Evolutionary conservation across 2,113 vertebrate genomes (phyloP), one percentile per base, ranked within the genome.

Genomic region (Setophaga coronata): DNA sequence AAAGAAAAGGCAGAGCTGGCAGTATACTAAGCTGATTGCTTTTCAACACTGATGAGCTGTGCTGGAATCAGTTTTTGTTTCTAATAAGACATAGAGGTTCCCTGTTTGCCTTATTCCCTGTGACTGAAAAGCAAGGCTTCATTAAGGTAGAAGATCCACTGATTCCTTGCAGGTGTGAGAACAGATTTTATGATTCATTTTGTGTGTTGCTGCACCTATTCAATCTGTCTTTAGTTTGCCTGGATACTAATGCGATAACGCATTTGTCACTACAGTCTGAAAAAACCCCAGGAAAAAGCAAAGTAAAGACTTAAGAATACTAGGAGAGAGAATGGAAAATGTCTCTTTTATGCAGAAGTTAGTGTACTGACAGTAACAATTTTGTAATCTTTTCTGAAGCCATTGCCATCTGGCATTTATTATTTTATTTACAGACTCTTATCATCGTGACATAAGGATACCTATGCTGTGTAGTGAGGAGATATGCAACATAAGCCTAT

Each of bases 151-250:
- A 92, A 70, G 85, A 88, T 93, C 33, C 43, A 50, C 73, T 81
- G 67, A 57, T 79, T 89, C 65, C 89, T 93, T 21, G 5, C 84
- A 82, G 73, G 48, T 0, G 1, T 87, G 57, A 87, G 77, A 84
- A 79, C 31, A 94, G 73, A 47, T 90, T 96, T 90, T 93, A 61
- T 90, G 65, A 91, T 93, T 91, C 2, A 82, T 85, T 88, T 76
- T 85, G 11, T 84, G 23, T 74, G 36, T 79, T 87, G 34, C 69
- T 81, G 40, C 31, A 87, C 31, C 85, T 79, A 51, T 85, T 90
- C 82, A 79, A 38, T 90, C 70, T 93, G 78, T 87, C 74, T 90
- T 82, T 64, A 85, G 13, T 65, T 76, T 91, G 73, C 43, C 21
- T 94, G 66, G 65, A 67, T 78, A 67, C 56, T 79, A 67, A 79